A percentile compares a stretch with the other conserved stretches of the same genome.
These are phyloP conservation scores for Philotrypesis tridentata DNA, from an alignment of 1,140 invertebrate genomes.

Conservation along the genomic window DNA sequence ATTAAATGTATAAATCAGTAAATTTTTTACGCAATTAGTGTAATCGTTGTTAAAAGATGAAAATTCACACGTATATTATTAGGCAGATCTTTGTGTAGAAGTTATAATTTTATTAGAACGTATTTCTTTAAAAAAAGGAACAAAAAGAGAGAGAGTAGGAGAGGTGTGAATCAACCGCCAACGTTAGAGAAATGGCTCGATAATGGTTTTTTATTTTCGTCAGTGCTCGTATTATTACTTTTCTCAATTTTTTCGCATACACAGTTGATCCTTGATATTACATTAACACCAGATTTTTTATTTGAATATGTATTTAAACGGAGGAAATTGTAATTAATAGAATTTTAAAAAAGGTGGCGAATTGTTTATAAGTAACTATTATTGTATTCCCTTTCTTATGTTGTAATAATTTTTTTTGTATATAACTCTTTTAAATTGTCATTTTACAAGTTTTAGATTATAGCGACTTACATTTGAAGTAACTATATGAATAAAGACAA, in stretches of 20 bases:
- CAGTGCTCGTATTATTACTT: not conserved
- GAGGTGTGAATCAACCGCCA: not conserved
- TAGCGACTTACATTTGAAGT: slow-evolving; percentile 39
- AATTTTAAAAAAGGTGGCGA: not conserved
- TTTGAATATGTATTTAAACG: not conserved
- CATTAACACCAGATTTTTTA: slow-evolving; percentile 1
- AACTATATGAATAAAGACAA: slow-evolving; percentile 40
- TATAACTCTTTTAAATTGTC: slow-evolving; percentile 25
- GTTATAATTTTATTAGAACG: not conserved
- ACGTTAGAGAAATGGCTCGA: not conserved
- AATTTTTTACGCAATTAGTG: not conserved
- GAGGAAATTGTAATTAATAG: slow-evolving; percentile 14
- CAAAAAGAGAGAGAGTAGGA: too few species aligned
- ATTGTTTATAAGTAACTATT: slow-evolving; percentile 7
- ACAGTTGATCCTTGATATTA: not conserved
- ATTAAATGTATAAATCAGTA: slow-evolving; percentile 6
- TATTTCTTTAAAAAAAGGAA: not conserved
- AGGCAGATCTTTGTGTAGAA: not conserved
- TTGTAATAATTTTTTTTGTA: slow-evolving; percentile 31
- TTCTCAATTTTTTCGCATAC: not conserved
- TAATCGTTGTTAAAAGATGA: not conserved
- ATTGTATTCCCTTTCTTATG: slow-evolving; percentile 22
- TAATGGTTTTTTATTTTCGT: not conserved
- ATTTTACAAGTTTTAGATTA: slow-evolving; percentile 45
- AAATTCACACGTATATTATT: not conserved